Base-by-base conservation (phyloP, 92 coral and sea anemone species). In the Porites evermanni region DNA sequence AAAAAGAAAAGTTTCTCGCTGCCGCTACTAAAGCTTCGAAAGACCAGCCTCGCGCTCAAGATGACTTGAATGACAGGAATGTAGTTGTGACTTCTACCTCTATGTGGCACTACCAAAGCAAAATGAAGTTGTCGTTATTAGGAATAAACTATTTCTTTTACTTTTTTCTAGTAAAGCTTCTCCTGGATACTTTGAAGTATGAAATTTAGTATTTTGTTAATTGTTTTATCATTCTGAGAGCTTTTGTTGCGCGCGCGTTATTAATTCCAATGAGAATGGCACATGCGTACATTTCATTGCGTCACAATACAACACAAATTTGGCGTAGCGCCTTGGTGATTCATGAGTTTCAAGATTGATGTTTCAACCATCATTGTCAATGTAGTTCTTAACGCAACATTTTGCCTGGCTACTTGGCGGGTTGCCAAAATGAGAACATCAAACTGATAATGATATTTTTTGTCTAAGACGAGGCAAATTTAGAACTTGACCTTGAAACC, bases 321-420 rank as follows among this genome's bases (percentile, higher is more conserved):
- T 58, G 20, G 6, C 14, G 1, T 8, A 70, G 18, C 47, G 47
- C 20, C 47, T 20, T 59, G 64, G n/a, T 67, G 53, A 67, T n/a
- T 70, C 2, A 53, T 6, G 21, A 26, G 8, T 7, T 14, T 8
- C 5, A 2, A 51, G 12, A n/a, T 67, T 6, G 9, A 8, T 13
- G 17, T 56, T 56, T 9, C 18, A 6, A 16, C 5, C 60, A 6
- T 29, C 52, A 3, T 14, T 64, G 20, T 51, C 58, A 16, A 83
- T 83, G 80, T 74, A 74, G 80, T 44, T 19, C 18, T 26, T 21
- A 4, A 20, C 20, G 23, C 29, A 12, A 52, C 18, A 13, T 20
- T 23, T 63, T 26, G 65, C 80, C 87, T 72, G 87, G 87, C 65
- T 63, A 83, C 80, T 23, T 51, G 80, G 66, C 29, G 50, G 47